A percentile compares a stretch with the other conserved stretches of the same genome.
Evolutionary conservation across 2,113 vertebrate species (phyloP).

Genomic region (Equus quagga): DNA sequence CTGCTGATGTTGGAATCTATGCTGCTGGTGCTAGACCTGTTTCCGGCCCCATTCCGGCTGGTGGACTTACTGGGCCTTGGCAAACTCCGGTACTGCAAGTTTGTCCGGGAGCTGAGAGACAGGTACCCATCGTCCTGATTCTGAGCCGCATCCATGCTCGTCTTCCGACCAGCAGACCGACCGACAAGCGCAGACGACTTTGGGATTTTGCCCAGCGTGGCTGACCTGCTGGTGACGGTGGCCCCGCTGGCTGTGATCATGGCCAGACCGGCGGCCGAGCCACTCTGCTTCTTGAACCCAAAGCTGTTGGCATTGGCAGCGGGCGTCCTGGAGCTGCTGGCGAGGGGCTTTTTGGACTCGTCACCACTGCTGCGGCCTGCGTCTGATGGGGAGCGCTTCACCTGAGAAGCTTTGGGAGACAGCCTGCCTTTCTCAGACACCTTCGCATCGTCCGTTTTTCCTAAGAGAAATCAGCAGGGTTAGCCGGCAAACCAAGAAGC

Average conservation of each 20-base stretch:
- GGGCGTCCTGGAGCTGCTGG: constrained; percentile 89
- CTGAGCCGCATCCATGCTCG: constrained; percentile 89
- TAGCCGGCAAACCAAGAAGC: neutral
- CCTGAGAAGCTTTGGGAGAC: constrained; percentile 92
- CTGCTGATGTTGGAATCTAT: constrained; percentile 96
- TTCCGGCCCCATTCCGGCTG: constrained; percentile 92
- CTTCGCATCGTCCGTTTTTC: constrained; percentile 98
- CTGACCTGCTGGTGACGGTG: constrained; percentile 96
- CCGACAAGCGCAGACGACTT: constrained; percentile 93
- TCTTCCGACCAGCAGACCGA: constrained; percentile 89
- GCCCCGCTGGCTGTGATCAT: constrained; percentile 96
- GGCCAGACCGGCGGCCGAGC: constrained; percentile 89
- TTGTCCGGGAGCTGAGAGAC: constrained; percentile 93
- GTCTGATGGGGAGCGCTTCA: constrained; percentile 97
- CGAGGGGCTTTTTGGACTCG: constrained; percentile 92
- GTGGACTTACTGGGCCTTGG: constrained; percentile 95
- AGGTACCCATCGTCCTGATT: constrained; percentile 96
- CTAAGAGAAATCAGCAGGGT: constrained; percentile 83
- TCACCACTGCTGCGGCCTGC: constrained; percentile 96
- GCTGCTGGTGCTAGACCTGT: constrained; percentile 98
- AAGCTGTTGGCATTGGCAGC: constrained; percentile 93
- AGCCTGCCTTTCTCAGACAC: constrained; percentile 97
- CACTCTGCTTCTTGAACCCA: constrained; percentile 97
- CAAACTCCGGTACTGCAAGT: constrained; percentile 97
- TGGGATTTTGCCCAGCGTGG: constrained; percentile 97